phyloP scores from a whole-genome alignment of 1,140 invertebrate species.

The Drosophila orena region DNA sequence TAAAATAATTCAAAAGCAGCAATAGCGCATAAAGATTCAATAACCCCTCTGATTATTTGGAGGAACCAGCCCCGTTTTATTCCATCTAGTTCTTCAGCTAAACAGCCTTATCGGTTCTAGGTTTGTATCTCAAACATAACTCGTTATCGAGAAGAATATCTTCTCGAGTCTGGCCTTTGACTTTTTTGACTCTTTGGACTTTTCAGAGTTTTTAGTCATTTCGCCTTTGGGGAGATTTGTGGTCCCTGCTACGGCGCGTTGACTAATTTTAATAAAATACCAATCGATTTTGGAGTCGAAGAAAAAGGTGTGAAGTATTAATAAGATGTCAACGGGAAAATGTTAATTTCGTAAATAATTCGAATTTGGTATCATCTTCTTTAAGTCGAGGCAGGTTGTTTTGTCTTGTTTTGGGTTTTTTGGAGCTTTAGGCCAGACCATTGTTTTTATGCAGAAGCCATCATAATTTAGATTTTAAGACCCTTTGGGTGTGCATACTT shows the following conservation, averaged over 20 bases:
- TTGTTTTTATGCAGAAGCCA: slow-evolving; percentile 54
- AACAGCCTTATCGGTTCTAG: slow-evolving; percentile 42
- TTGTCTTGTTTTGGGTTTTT: slow-evolving; percentile 45
- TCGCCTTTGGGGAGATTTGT: slow-evolving; percentile 32
- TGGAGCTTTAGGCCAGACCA: slow-evolving; percentile 21
- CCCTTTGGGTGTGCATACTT: slow-evolving; percentile 27
- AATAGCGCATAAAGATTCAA: slow-evolving; percentile 66
- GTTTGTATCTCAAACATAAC: slow-evolving; percentile 32
- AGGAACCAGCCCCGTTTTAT: slow-evolving; percentile 11
- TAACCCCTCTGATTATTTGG: slow-evolving; percentile 42
- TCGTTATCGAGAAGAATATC: slow-evolving; percentile 45
- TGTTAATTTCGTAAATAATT: slow-evolving; percentile 77
- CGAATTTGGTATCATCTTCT: slow-evolving; percentile 49
- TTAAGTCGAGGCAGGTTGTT: slow-evolving; percentile 18
- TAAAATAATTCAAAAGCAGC: slow-evolving; percentile 12
- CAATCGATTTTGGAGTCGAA: slow-evolving; percentile 74
- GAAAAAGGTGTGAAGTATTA: slow-evolving; percentile 82
- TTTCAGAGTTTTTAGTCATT: slow-evolving; percentile 2
- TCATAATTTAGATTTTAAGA: slow-evolving; percentile 32
- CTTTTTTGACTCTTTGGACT: not conserved
- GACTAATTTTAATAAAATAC: slow-evolving; percentile 82
- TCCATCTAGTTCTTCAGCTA: slow-evolving; percentile 36
- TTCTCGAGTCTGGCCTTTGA: slow-evolving; percentile 35
- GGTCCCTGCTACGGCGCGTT: slow-evolving; percentile 52
- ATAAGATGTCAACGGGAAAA: slow-evolving; percentile 82